A percentile compares a stretch with the other conserved stretches of the same genome.
phyloP scores from a whole-genome alignment of 2,888 invertebrate species.

The Belgica antarctica region DNA sequence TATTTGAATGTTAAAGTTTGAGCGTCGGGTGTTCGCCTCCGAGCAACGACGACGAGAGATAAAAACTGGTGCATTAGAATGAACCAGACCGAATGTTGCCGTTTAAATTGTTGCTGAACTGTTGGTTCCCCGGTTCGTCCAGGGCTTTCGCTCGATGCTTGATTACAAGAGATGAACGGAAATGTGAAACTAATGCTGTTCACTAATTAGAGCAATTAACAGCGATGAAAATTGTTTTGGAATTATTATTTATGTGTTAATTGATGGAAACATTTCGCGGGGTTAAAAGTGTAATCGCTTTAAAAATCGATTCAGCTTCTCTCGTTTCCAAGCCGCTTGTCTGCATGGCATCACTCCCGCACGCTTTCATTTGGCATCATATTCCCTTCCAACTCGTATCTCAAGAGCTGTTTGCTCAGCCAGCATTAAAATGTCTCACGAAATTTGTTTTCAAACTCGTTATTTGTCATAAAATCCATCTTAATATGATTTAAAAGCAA shows the following conservation, averaged over 20 bases:
- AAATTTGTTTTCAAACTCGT: constrained; percentile 11
- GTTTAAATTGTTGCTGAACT: neutral
- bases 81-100: neutral
- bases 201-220: constrained; percentile 15
- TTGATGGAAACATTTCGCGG: constrained; percentile 20
- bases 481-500: constrained; percentile 32
- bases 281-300: neutral
- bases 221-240: constrained; percentile 21
- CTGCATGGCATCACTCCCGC: neutral
- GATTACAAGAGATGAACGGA: neutral
- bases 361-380: neutral
- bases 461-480: constrained; percentile 11
- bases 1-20: neutral
- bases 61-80: constrained; percentile 1
- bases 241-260: constrained; percentile 17
- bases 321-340: neutral
- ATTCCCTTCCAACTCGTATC: neutral
- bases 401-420: constrained; percentile 4
- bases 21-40: neutral
- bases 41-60: no score
- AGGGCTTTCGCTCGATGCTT: neutral
- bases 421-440: neutral
- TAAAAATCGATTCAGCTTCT: constrained; percentile 16
- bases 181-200: neutral
- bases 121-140: neutral